phyloP scores from a whole-genome alignment of 2,888 invertebrate genomes.

The Ormyrus labotus region DNA sequence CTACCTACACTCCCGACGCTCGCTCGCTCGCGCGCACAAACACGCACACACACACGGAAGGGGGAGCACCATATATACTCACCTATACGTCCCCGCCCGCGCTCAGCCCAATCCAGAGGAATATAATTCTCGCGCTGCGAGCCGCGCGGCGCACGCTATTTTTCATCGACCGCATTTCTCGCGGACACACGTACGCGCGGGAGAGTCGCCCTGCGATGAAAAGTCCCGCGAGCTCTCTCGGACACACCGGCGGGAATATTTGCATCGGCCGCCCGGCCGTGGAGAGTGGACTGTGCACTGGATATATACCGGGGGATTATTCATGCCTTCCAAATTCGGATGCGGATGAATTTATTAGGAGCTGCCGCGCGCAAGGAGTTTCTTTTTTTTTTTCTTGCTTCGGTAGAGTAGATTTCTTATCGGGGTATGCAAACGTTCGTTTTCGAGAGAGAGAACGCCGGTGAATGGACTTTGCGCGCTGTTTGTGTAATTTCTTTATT shows the following conservation, averaged over 20 bases:
- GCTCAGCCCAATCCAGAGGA: constrained; percentile 7
- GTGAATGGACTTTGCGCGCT: constrained; percentile 2
- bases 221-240: no score
- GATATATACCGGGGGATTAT: background rate
- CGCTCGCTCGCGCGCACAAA: background rate
- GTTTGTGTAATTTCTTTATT: constrained; percentile 21
- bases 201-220: no score
- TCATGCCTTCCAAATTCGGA: no score
- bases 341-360: constrained; percentile 7
- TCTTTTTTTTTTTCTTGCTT: no score
- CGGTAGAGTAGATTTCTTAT: no score
- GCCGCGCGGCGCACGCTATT: constrained; percentile 14
- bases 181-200: background rate
- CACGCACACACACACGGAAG: no score
- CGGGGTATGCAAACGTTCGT: no score
- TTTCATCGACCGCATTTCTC: constrained; percentile 47
- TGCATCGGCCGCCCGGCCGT: background rate
- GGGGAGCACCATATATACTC: background rate
- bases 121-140: constrained; percentile 22
- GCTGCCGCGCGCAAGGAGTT: no score
- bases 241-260: constrained; percentile 6
- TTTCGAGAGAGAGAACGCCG: no score
- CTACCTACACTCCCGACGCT: constrained; percentile 66
- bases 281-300: no score
- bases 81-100: no score